These are phyloP conservation scores for Bovichtus diacanthus DNA, from an alignment of 2,797 vertebrate genomes.

Conservation along the genomic window DNA sequence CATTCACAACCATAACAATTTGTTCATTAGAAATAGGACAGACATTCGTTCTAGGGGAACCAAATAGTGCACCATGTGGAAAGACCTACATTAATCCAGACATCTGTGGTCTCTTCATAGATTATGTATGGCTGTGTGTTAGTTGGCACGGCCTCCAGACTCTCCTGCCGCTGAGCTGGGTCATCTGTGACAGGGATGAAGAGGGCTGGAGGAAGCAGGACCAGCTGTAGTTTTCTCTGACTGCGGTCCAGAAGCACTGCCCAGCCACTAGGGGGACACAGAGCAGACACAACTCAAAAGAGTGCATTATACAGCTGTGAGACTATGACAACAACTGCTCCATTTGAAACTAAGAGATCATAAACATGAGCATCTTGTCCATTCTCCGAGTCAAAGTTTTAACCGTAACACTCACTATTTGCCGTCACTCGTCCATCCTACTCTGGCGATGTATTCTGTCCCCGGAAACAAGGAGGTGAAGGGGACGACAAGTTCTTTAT, in stretches of 20 bases:
- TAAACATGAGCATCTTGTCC: not conserved
- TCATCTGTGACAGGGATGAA: constrained; percentile 90
- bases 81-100: constrained; percentile 82
- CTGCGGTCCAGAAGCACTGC: constrained; percentile 95
- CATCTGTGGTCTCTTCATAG: constrained; percentile 92
- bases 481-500: constrained; percentile 93
- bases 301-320: not conserved
- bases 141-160: constrained; percentile 88
- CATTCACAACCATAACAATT: not conserved
- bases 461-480: constrained; percentile 91
- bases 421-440: constrained; percentile 96
- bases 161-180: constrained; percentile 87
- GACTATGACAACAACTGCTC: no score
- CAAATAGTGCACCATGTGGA: not conserved
- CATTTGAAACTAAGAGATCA: not conserved
- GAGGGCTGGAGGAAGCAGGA: constrained; percentile 91
- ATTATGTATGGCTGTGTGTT: constrained; percentile 91
- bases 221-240: constrained; percentile 93
- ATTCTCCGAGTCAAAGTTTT: not conserved
- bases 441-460: constrained; percentile 95
- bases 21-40: not conserved
- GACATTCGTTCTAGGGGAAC: not conserved
- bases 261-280: constrained; percentile 88
- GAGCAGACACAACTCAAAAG: constrained; percentile 7
- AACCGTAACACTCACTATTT: constrained; percentile 88